A percentile compares a stretch with the other conserved stretches of the same genome.
phyloP scores from a whole-genome alignment of 2,113 vertebrate species.

The Corythornis madagascariensis region DNA sequence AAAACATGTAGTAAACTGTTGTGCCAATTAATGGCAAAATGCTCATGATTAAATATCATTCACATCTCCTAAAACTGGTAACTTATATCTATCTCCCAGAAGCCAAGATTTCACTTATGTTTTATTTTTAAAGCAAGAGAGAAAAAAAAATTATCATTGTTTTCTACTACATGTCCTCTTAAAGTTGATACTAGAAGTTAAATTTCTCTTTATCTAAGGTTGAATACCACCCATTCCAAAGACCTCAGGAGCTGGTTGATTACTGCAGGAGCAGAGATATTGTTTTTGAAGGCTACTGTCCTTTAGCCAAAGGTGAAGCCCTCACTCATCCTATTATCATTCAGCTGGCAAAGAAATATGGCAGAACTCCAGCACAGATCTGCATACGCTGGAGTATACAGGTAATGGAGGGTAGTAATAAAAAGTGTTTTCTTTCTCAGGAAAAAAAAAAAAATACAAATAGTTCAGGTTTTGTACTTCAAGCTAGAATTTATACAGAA shows the following conservation, averaged over 20 bases:
- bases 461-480: neutral
- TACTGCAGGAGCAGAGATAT: slow-evolving; percentile 76
- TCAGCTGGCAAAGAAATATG: slow-evolving; percentile 75
- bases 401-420: neutral
- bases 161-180: neutral
- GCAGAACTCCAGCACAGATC: slow-evolving; percentile 62
- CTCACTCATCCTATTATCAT: slow-evolving; percentile 70
- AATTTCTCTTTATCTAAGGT: slow-evolving; percentile 44
- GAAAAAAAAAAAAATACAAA: neutral
- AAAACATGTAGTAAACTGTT: neutral
- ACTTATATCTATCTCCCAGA: neutral
- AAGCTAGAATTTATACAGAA: neutral
- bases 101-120: neutral
- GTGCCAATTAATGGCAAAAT: neutral
- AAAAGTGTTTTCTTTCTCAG: neutral
- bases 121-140: neutral
- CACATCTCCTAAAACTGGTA: neutral
- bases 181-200: neutral
- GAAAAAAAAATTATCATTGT: neutral
- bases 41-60: neutral
- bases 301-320: slow-evolving; percentile 79
- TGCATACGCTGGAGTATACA: no score
- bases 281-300: slow-evolving; percentile 81
- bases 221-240: slow-evolving; percentile 84
- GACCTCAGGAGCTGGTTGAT: slow-evolving; percentile 72